Percentiles rank a stretch among this genome's conserved stretches.
phyloP scores from a whole-genome alignment of 1,140 invertebrate genomes.

The Contarinia nasturtii region DNA sequence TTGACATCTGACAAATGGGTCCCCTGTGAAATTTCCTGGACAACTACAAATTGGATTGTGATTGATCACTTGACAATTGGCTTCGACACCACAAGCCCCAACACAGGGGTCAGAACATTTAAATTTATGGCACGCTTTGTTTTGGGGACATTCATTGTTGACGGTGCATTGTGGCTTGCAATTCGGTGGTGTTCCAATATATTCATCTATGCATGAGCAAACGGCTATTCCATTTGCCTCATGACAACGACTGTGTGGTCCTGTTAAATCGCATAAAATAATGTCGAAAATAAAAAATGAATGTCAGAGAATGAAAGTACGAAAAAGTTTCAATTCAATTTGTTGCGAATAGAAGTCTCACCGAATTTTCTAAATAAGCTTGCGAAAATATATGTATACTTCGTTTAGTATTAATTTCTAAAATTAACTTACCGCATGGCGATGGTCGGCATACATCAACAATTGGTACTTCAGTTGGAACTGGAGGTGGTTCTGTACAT shows the following conservation, averaged over 20 bases:
- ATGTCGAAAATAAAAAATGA: constrained; percentile 43
- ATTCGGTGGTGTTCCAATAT: constrained; percentile 45
- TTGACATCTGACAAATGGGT: constrained; percentile 50
- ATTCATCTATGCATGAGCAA: constrained; percentile 53
- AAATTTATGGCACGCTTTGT: constrained; percentile 48
- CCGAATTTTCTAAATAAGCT: constrained; percentile 41
- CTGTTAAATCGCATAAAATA: too few relatives aligned
- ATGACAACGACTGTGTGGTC: constrained; percentile 50
- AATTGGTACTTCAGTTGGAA: too few relatives aligned
- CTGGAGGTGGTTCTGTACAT: constrained; percentile 19
- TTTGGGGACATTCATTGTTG: constrained; percentile 44
- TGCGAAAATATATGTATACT: constrained; percentile 45
- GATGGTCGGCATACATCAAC: constrained; percentile 51
- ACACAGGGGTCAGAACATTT: constrained; percentile 60
- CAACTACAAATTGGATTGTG: constrained; percentile 67
- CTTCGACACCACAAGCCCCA: constrained; percentile 52
- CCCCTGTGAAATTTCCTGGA: constrained; percentile 41
- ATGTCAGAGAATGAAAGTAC: constrained; percentile 33
- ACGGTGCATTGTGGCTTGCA: constrained; percentile 56
- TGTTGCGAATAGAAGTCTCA: constrained; percentile 51
- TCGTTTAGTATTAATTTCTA: constrained; percentile 36
- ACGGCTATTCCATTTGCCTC: constrained; percentile 40
- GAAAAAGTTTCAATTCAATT: constrained; percentile 31
- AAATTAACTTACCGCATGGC: too few relatives aligned
- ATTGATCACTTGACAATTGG: constrained; percentile 49